A percentile compares a stretch with the other conserved stretches of the same genome.
These are phyloP conservation scores for Potamilus streckersoni DNA, from an alignment of 1,140 invertebrate genomes.

Conservation along the genomic window DNA sequence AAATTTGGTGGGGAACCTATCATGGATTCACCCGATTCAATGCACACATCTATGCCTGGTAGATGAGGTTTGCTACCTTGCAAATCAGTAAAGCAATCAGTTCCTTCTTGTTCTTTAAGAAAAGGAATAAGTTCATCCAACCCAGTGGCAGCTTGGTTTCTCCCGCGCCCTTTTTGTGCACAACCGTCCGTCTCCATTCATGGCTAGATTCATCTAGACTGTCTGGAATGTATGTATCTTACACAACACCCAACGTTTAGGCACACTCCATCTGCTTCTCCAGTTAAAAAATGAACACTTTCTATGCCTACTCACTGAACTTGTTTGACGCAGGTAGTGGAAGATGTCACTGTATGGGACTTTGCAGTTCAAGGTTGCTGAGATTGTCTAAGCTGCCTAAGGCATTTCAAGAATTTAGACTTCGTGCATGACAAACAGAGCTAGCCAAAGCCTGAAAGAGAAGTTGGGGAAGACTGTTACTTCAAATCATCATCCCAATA, in stretches of 20 bases:
- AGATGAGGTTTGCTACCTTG: no score
- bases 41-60: no score
- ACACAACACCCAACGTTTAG: neutral
- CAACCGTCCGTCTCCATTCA: neutral
- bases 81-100: no score
- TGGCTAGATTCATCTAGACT: no score
- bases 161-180: neutral
- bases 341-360: slow-evolving; percentile 6
- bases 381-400: slow-evolving; percentile 1
- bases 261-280: neutral
- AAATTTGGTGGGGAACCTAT: no score
- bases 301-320: no score
- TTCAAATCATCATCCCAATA: slow-evolving; percentile 16
- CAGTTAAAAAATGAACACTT: no score
- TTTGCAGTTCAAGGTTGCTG: slow-evolving; percentile 16
- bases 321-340: neutral
- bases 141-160: neutral
- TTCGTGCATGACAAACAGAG: slow-evolving; percentile 1
- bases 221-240: no score
- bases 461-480: slow-evolving; percentile 17
- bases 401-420: slow-evolving; percentile 10
- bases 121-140: neutral
- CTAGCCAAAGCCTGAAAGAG: slow-evolving; percentile 1
- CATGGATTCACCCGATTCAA: no score
- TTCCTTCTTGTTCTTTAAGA: no score